Conservation (phyloP, 23 tunicate species). For the Halocynthia roretzi region DNA sequence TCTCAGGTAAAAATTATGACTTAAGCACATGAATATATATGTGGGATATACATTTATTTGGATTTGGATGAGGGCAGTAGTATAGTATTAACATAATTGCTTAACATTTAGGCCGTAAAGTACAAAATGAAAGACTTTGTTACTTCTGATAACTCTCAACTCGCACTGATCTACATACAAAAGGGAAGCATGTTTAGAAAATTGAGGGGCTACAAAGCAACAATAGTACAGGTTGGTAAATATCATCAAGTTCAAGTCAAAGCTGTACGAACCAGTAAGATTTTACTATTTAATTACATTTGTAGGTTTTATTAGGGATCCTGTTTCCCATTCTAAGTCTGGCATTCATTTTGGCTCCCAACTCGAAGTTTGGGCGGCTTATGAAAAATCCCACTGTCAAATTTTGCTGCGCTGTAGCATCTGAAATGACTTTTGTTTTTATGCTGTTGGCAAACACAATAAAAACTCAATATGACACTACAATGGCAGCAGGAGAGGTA, state of each 20-base stretch:
- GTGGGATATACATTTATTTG: no score
- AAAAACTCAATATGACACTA: conserved; percentile 40
- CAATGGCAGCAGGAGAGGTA: conserved; percentile 38
- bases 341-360: conserved; percentile 63
- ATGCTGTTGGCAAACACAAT: conserved; percentile 68
- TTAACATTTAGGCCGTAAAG: conserved; percentile 54
- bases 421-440: conserved; percentile 63
- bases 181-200: conserved; percentile 84
- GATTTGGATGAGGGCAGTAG: no score
- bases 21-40: no score
- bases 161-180: conserved; percentile 94
- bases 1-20: no score
- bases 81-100: no score
- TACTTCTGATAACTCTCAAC: conserved; percentile 85
- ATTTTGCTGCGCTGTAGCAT: conserved; percentile 86
- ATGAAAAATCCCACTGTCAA: conserved; percentile 92
- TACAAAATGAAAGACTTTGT: conserved; percentile 96
- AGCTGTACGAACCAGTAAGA: not conserved
- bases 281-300: not conserved
- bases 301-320: conserved; percentile 61
- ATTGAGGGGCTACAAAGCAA: conserved; percentile 72
- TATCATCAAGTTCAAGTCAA: not conserved
- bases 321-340: conserved; percentile 71
- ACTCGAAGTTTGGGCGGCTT: conserved; percentile 45
- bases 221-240: conserved; percentile 45